A percentile compares a stretch with the other conserved stretches of the same genome.
phyloP scores from a whole-genome alignment of 1,140 invertebrate genomes.

The Melipona quadrifasciata region DNA sequence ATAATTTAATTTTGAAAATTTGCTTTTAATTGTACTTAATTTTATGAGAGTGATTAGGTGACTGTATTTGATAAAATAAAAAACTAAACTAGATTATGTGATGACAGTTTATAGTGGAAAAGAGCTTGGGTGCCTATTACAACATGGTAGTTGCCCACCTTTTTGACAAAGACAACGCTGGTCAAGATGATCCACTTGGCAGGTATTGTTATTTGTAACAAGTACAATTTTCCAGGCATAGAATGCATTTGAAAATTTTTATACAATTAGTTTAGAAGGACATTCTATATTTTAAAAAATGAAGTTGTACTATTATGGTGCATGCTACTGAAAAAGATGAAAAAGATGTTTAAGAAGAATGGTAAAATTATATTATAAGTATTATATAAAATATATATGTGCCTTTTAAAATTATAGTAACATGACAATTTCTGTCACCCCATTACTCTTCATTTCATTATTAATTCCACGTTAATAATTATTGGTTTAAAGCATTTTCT shows the following conservation, averaged over 20 bases:
- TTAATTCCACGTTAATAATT: background rate
- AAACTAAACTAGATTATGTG: conserved; percentile 75
- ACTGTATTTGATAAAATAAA: conserved; percentile 39
- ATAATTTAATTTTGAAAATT: background rate
- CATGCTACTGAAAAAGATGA: conserved; percentile 36
- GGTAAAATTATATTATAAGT: conserved; percentile 2
- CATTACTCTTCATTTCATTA: conserved; percentile 56
- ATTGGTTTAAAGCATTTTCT: conserved; percentile 21
- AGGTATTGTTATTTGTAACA: conserved; percentile 84
- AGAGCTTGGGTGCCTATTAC: conserved; percentile 72
- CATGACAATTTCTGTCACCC: conserved; percentile 55
- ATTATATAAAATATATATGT: conserved; percentile 9
- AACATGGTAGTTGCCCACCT: conserved; percentile 80
- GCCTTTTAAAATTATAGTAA: conserved; percentile 5
- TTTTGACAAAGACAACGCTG: conserved; percentile 91
- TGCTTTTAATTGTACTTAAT: conserved; percentile 7
- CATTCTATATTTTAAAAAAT: conserved; percentile 6
- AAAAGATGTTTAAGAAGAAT: background rate
- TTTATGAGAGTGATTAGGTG: conserved; percentile 60
- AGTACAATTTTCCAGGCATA: conserved; percentile 50
- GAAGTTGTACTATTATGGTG: conserved; percentile 34
- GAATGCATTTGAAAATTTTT: conserved; percentile 40
- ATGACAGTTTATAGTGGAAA: conserved; percentile 81
- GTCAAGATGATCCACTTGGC: conserved; percentile 90
- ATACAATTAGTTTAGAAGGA: conserved; percentile 45